Conservation (phyloP, 2,797 vertebrate genomes). For the Cirrhinus molitorella region DNA sequence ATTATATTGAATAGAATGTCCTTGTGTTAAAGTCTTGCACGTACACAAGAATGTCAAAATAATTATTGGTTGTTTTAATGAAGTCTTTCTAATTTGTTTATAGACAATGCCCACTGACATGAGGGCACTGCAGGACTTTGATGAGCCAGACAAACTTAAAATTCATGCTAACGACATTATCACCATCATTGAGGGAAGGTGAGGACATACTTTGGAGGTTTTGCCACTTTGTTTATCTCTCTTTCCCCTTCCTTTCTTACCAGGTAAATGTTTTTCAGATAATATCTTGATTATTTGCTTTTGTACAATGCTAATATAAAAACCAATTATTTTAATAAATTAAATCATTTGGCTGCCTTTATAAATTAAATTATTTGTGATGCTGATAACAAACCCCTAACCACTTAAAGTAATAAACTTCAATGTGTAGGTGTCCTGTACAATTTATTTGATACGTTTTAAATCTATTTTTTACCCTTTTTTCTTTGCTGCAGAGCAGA, state of each 20-base stretch:
- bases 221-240: background rate
- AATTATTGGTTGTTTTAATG: slow-evolving; percentile 15
- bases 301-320: no score
- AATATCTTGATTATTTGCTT: no score
- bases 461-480: background rate
- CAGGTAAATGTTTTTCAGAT: no score
- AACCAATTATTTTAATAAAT: background rate
- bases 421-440: background rate
- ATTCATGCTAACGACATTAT: slow-evolving; percentile 96
- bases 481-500: slow-evolving; percentile 84
- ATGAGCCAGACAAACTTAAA: slow-evolving; percentile 92
- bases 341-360: background rate
- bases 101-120: slow-evolving; percentile 96
- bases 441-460: background rate
- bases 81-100: slow-evolving; percentile 35
- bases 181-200: slow-evolving; percentile 98
- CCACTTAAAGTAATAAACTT: no score
- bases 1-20: slow-evolving; percentile 1
- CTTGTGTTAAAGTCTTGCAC: background rate
- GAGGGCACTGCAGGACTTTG: slow-evolving; percentile 96
- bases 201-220: slow-evolving; percentile 50
- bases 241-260: no score
- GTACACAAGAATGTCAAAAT: background rate
- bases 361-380: background rate
- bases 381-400: background rate